Evolutionary conservation across 2,113 vertebrate genomes (phyloP).

Genomic region (Salvelinus fontinalis): DNA sequence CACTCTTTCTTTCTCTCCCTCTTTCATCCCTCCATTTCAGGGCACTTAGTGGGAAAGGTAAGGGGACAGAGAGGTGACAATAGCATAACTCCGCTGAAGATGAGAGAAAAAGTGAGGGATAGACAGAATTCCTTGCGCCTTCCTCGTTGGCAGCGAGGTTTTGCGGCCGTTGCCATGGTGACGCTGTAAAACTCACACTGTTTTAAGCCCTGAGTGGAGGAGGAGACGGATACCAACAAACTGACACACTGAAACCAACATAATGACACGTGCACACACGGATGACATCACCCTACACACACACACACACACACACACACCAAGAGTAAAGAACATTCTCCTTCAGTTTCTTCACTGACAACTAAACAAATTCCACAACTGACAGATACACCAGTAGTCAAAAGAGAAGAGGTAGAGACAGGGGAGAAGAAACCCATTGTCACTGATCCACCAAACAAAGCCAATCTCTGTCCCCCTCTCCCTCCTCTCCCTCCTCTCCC

Average conservation of each 20-base stretch:
- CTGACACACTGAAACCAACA: conserved; percentile 31
- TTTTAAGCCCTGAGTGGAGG: conserved; percentile 74
- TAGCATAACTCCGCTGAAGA: conserved; percentile 49
- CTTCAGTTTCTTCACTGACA: too few relatives aligned
- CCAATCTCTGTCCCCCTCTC: conserved; percentile 11
- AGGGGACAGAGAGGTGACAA: conserved; percentile 55
- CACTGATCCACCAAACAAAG: conserved; percentile 45
- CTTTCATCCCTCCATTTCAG: not conserved
- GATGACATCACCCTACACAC: conserved; percentile 14
- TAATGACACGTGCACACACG: conserved; percentile 18
- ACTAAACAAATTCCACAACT: too few relatives aligned
- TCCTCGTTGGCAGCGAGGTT: conserved; percentile 68
- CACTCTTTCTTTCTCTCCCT: conserved; percentile 22
- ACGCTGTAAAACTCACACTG: conserved; percentile 77
- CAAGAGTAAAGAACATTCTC: too few relatives aligned
- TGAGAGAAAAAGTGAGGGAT: conserved; percentile 53
- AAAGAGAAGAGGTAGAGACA: not conserved
- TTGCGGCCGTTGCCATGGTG: conserved; percentile 75
- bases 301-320: too few relatives aligned
- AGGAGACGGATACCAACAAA: conserved; percentile 60
- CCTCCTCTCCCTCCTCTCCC: not conserved
- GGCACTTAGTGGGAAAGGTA: conserved; percentile 15
- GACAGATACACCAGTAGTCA: too few relatives aligned
- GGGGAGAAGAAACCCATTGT: conserved; percentile 23
- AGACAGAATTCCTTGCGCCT: conserved; percentile 73